A percentile compares a stretch with the other conserved stretches of the same genome.
Evolutionary conservation across 2,797 vertebrate genomes (phyloP).

Genomic region (Propithecus perrieri): DNA sequence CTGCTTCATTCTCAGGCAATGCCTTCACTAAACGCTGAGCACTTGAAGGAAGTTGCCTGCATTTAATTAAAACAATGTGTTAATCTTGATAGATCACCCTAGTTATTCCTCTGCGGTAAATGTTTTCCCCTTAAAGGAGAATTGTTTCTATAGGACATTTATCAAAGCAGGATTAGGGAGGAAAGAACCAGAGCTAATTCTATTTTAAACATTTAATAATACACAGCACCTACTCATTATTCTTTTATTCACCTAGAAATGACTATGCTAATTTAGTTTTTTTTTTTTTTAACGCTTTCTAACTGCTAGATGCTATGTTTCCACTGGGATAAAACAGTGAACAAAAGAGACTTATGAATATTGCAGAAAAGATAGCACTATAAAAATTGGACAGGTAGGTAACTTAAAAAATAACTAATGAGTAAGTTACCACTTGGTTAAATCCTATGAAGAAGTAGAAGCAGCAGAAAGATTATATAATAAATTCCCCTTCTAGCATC

Average conservation of each 20-base stretch:
- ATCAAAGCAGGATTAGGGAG: background rate
- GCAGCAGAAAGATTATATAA: background rate
- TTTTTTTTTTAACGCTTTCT: background rate
- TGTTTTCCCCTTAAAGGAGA: background rate
- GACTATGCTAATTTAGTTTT: background rate
- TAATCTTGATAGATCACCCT: background rate
- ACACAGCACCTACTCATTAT: background rate
- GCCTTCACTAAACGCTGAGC: background rate
- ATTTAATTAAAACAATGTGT: background rate
- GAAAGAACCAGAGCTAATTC: background rate
- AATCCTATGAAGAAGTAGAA: background rate
- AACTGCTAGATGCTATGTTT: background rate
- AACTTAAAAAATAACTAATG: background rate
- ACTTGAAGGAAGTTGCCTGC: background rate
- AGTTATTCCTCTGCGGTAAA: background rate
- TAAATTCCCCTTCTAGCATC: background rate
- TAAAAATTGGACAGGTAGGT: background rate
- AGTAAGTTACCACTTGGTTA: background rate
- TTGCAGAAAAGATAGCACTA: background rate
- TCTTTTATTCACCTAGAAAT: background rate
- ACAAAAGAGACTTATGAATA: background rate
- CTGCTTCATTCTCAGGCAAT: background rate
- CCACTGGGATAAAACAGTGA: background rate
- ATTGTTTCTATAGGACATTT: background rate
- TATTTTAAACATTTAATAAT: background rate